These are phyloP conservation scores for Carpatolechia fugitivella DNA, from an alignment of 2,888 invertebrate genomes.

Conservation along the genomic window DNA sequence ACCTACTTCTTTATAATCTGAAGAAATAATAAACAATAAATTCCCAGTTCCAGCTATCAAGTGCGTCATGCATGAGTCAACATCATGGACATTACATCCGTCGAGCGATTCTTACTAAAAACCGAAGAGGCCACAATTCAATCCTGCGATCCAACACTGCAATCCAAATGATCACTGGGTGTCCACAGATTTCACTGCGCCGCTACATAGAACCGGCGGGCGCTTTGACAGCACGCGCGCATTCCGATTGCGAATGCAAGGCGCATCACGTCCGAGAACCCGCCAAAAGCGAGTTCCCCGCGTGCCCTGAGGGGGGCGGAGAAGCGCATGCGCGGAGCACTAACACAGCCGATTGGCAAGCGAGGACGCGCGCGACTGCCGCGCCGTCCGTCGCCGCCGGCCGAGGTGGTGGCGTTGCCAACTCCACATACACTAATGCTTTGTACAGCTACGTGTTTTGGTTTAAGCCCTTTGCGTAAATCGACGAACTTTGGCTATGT, in stretches of 20 bases:
- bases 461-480: conserved; percentile 13
- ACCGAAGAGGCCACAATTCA: conserved; percentile 47
- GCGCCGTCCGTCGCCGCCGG: conserved; percentile 24
- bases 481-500: neutral
- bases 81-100: conserved; percentile 72
- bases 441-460: neutral
- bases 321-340: conserved; percentile 34
- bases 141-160: conserved; percentile 75
- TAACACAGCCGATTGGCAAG: conserved; percentile 51
- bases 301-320: conserved; percentile 38
- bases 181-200: conserved; percentile 65
- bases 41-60: conserved; percentile 70
- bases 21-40: conserved; percentile 42
- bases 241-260: conserved; percentile 61
- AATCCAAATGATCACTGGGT: conserved; percentile 71
- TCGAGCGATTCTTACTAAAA: conserved; percentile 66
- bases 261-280: conserved; percentile 68
- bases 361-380: conserved; percentile 69
- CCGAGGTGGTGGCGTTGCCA: conserved; percentile 16
- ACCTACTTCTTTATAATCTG: neutral
- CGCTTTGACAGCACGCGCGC: conserved; percentile 58
- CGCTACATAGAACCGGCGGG: conserved; percentile 42
- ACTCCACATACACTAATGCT: conserved; percentile 10
- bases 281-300: conserved; percentile 71
- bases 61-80: conserved; percentile 77